A percentile compares a stretch with the other conserved stretches of the same genome.
Conservation (phyloP, 2,113 vertebrate species). For the Cyrtonyx montezumae region DNA sequence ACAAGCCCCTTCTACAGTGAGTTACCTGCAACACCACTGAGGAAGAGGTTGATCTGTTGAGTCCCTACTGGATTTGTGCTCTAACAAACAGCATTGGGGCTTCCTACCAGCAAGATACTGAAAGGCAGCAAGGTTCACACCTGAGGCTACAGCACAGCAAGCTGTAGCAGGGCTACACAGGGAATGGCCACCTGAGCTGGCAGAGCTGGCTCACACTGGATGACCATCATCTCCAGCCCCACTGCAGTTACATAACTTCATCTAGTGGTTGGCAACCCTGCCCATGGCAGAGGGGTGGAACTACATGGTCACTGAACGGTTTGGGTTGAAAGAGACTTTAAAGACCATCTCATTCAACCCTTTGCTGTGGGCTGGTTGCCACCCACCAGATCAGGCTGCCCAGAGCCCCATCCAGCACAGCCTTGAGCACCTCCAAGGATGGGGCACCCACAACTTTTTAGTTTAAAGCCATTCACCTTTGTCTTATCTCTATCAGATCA, state of each 20-base stretch:
- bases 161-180: neutral
- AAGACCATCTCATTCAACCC: too few species aligned
- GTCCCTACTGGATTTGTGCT: rapidly evolving
- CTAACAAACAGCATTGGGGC: neutral
- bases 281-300: neutral
- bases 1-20: neutral
- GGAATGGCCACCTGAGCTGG: rapidly evolving
- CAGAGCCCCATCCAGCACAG: too few species aligned
- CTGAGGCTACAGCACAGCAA: neutral
- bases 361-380: too few species aligned
- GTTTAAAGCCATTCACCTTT: too few species aligned
- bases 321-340: too few species aligned
- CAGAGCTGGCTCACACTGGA: neutral
- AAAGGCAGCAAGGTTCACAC: rapidly evolving
- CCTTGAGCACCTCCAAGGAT: too few species aligned
- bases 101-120: neutral
- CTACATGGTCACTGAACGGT: neutral
- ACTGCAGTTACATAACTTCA: neutral
- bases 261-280: neutral
- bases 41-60: neutral
- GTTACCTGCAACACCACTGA: neutral
- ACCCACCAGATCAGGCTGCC: too few species aligned
- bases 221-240: neutral
- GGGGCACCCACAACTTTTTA: too few species aligned
- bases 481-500: too few species aligned